phyloP scores from a whole-genome alignment of 92 coral and sea anemone species.

The Umimayanthus chanpuru region DNA sequence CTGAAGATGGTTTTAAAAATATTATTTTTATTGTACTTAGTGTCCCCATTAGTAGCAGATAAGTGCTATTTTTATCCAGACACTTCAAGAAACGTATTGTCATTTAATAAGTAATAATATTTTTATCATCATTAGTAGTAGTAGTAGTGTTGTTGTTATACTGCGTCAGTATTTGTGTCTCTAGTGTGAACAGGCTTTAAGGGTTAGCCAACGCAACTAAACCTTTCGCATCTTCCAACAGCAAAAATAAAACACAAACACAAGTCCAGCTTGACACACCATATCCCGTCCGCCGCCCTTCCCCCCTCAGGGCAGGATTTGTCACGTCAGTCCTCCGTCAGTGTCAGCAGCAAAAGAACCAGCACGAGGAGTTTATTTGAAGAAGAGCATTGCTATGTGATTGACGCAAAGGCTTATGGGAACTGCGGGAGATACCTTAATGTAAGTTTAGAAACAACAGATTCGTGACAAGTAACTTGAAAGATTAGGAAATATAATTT shows the following conservation, averaged over 20 bases:
- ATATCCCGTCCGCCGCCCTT: background rate
- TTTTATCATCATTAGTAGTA: too few species aligned
- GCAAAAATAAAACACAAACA: constrained; percentile 17
- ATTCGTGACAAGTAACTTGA: background rate
- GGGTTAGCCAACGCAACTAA: background rate
- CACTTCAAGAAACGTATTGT: too few species aligned
- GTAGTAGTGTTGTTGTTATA: too few species aligned
- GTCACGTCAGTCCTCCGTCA: constrained; percentile 70
- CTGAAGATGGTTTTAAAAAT: too few species aligned
- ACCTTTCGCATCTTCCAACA: constrained; percentile 8
- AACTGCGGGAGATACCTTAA: constrained; percentile 98
- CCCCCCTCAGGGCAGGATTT: constrained; percentile 42
- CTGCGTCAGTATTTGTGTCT: too few species aligned
- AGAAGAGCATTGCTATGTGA: constrained; percentile 98
- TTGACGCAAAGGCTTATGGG: constrained; percentile 98
- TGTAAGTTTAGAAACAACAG: constrained; percentile 52
- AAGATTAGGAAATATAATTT: background rate
- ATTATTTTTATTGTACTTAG: too few species aligned
- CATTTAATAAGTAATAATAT: too few species aligned
- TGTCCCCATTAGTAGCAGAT: too few species aligned
- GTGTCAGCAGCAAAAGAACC: constrained; percentile 67
- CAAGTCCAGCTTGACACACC: constrained; percentile 1
- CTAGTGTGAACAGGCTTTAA: too few species aligned
- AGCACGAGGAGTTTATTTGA: constrained; percentile 84
- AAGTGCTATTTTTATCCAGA: too few species aligned